These are phyloP conservation scores for Patiria miniata DNA, from an alignment of 35 echinoderm and acorn worm species.

Conservation along the genomic window DNA sequence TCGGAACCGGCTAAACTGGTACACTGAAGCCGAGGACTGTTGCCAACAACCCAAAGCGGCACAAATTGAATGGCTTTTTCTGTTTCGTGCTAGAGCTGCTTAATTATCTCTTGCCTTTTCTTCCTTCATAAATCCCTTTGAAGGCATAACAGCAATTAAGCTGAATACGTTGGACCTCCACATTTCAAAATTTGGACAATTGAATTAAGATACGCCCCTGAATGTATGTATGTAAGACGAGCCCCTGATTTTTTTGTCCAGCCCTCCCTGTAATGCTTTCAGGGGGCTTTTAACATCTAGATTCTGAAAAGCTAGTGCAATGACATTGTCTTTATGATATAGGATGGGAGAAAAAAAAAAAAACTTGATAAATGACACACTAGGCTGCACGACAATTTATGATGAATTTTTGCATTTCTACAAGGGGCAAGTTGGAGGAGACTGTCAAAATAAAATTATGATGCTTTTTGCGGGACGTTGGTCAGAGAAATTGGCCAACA, in stretches of 20 bases:
- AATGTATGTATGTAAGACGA: constrained; percentile 8
- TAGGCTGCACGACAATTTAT: not conserved
- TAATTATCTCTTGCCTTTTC: too few species aligned
- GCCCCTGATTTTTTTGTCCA: not conserved
- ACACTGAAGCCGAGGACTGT: too few species aligned
- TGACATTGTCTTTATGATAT: too few species aligned
- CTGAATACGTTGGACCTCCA: not conserved
- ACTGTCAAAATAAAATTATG: constrained; percentile 15
- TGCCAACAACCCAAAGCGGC: too few species aligned
- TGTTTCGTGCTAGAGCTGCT: too few species aligned
- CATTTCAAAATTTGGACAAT: not conserved
- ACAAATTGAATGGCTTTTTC: too few species aligned
- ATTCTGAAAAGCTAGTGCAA: too few species aligned
- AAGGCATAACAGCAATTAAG: not conserved
- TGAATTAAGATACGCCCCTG: not conserved
- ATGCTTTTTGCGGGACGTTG: not conserved
- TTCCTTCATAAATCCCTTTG: too few species aligned
- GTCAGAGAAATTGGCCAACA: not conserved
- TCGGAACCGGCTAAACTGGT: too few species aligned
- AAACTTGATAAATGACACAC: constrained; percentile 1
- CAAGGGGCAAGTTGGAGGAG: not conserved
- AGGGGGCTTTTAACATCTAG: too few species aligned
- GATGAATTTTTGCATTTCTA: not conserved
- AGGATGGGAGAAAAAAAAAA: too few species aligned
- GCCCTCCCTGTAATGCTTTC: too few species aligned